Percentiles rank a stretch among this genome's conserved stretches.
These are phyloP conservation scores for Acrobasis suavella DNA, from an alignment of 2,888 invertebrate species.

Conservation along the genomic window DNA sequence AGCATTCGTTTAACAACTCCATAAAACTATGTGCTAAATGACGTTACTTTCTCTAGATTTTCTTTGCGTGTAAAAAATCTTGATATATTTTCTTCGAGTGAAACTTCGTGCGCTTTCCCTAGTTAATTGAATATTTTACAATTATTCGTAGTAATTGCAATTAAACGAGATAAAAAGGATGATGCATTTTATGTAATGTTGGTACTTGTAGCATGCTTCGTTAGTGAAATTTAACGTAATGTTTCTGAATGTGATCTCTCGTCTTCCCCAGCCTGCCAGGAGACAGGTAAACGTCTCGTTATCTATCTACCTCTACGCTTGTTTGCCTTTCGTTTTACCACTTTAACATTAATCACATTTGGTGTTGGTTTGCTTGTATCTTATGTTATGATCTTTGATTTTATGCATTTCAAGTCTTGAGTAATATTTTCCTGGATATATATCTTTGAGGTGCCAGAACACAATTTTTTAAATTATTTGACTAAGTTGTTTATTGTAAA, in stretches of 20 bases:
- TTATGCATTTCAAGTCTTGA: conserved; percentile 4
- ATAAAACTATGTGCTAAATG: conserved; percentile 21
- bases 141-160: conserved; percentile 68
- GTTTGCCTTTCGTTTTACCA: conserved; percentile 31
- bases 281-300: conserved; percentile 72
- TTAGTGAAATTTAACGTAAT: conserved; percentile 74
- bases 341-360: conserved; percentile 29
- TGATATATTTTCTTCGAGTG: conserved; percentile 72
- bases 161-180: conserved; percentile 54
- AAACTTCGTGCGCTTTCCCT: conserved; percentile 74
- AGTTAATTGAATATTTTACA: conserved; percentile 71
- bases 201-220: conserved; percentile 59
- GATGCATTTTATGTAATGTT: conserved; percentile 49
- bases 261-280: conserved; percentile 83
- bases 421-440: neutral
- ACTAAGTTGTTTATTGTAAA: too few species aligned
- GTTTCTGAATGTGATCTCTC: conserved; percentile 82
- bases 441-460: neutral
- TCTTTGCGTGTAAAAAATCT: conserved; percentile 80
- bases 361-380: conserved; percentile 32
- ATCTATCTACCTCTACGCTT: conserved; percentile 37
- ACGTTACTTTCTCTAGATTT: conserved; percentile 66
- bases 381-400: conserved; percentile 23
- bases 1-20: conserved; percentile 4
- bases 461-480: too few species aligned